Percentiles rank a stretch among this genome's conserved stretches.
These are phyloP conservation scores for Tachystola acroxantha DNA, from an alignment of 2,888 invertebrate species.

Conservation along the genomic window DNA sequence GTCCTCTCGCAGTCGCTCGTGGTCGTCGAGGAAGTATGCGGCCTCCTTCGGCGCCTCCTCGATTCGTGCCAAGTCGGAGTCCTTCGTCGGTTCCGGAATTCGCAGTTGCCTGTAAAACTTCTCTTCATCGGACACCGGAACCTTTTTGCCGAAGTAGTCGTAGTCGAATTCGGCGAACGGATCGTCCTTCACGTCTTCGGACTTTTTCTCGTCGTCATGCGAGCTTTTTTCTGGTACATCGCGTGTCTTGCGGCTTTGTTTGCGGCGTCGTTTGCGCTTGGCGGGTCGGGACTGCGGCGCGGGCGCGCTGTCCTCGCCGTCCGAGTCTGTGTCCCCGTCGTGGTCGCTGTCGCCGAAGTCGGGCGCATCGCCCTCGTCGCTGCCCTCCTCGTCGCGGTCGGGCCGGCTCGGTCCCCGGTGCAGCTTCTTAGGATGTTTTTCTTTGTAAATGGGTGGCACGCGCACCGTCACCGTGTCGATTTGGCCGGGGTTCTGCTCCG, in stretches of 20 bases:
- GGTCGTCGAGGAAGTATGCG: constrained; percentile 47
- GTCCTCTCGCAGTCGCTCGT: constrained; percentile 36
- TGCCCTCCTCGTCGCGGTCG: constrained; percentile 36
- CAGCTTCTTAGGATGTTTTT: constrained; percentile 61
- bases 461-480: constrained; percentile 72
- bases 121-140: constrained; percentile 58
- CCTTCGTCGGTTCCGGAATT: constrained; percentile 52
- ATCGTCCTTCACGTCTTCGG: constrained; percentile 18
- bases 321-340: constrained; percentile 15
- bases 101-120: constrained; percentile 42
- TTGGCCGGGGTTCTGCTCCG: constrained; percentile 67
- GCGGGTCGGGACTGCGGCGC: constrained; percentile 43
- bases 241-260: constrained; percentile 43
- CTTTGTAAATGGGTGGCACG: constrained; percentile 68
- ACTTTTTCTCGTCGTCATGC: constrained; percentile 10
- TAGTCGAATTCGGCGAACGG: constrained; percentile 47
- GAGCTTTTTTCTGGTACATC: constrained; percentile 14
- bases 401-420: constrained; percentile 40
- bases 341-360: constrained; percentile 22
- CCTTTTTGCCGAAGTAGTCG: constrained; percentile 58
- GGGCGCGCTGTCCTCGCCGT: constrained; percentile 38
- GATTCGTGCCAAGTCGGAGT: constrained; percentile 48
- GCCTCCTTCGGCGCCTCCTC: constrained; percentile 30
- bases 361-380: constrained; percentile 14
- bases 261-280: constrained; percentile 43